phyloP scores from a whole-genome alignment of 2,797 vertebrate genomes.

The Sebastes aleutianus region DNA sequence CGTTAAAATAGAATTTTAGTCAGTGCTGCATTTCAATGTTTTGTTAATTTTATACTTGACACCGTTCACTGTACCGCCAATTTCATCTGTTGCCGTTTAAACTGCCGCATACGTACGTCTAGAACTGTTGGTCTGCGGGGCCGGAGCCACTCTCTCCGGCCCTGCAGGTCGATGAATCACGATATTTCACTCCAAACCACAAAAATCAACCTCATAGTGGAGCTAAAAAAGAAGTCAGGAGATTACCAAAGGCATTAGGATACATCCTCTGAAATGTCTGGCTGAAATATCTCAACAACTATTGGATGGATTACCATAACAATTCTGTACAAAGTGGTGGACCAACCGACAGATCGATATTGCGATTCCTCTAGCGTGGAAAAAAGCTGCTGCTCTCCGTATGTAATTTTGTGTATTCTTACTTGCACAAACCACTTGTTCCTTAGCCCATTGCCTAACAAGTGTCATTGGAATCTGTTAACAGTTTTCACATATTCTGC shows the following conservation, averaged over 20 bases:
- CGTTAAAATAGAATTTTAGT: no score
- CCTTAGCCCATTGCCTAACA: background rate
- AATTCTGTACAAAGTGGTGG: background rate
- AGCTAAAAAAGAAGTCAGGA: background rate
- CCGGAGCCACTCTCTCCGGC: no score
- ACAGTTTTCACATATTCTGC: background rate
- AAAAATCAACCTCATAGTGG: background rate
- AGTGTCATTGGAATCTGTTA: background rate
- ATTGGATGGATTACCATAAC: no score
- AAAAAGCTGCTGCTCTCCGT: background rate
- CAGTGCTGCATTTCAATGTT: no score
- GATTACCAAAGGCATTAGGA: background rate
- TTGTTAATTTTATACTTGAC: no score
- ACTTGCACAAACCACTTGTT: background rate
- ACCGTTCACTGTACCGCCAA: no score
- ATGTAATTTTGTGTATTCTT: background rate
- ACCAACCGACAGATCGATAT: background rate
- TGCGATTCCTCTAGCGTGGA: background rate
- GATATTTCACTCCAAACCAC: background rate
- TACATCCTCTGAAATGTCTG: background rate
- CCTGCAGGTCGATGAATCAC: no score
- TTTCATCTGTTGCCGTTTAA: no score
- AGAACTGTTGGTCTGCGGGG: no score
- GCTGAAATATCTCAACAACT: no score
- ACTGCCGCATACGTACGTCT: no score